Percentiles rank a stretch among this genome's conserved stretches.
Evolutionary conservation across 2,888 invertebrate species (phyloP).

Genomic region (Panzeria rudis): DNA sequence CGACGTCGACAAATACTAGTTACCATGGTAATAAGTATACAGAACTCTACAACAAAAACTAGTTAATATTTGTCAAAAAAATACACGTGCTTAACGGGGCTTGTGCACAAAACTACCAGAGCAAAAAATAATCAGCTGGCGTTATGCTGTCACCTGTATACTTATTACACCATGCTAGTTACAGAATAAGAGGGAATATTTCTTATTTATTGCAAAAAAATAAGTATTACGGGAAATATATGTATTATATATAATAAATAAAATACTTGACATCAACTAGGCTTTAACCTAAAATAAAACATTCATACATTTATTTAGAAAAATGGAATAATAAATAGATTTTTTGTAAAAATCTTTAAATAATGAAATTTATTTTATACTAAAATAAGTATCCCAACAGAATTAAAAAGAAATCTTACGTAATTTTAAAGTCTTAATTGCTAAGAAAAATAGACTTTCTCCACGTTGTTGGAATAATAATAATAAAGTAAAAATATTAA

Average conservation of each 20-base stretch:
- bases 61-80: too few relatives aligned
- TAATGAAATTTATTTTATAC: constrained; percentile 57
- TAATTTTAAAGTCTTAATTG: constrained; percentile 63
- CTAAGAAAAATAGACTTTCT: constrained; percentile 60
- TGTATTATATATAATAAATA: constrained; percentile 8
- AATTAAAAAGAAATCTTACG: constrained; percentile 27
- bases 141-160: too few relatives aligned
- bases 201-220: not conserved
- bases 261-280: constrained; percentile 27
- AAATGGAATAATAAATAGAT: constrained; percentile 34
- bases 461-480: constrained; percentile 63
- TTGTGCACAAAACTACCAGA: too few relatives aligned
- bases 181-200: not conserved
- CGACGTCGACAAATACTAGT: too few relatives aligned
- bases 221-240: constrained; percentile 24
- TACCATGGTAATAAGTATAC: too few relatives aligned
- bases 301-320: constrained; percentile 4
- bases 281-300: constrained; percentile 16
- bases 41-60: too few relatives aligned
- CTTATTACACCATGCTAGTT: too few relatives aligned
- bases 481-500: constrained; percentile 34
- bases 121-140: too few relatives aligned
- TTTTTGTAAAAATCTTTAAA: constrained; percentile 63
- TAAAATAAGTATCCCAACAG: constrained; percentile 38
- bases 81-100: too few relatives aligned